Evolutionary conservation across 2,113 vertebrate genomes (phyloP).

Genomic region (Tachysurus vachellii): DNA sequence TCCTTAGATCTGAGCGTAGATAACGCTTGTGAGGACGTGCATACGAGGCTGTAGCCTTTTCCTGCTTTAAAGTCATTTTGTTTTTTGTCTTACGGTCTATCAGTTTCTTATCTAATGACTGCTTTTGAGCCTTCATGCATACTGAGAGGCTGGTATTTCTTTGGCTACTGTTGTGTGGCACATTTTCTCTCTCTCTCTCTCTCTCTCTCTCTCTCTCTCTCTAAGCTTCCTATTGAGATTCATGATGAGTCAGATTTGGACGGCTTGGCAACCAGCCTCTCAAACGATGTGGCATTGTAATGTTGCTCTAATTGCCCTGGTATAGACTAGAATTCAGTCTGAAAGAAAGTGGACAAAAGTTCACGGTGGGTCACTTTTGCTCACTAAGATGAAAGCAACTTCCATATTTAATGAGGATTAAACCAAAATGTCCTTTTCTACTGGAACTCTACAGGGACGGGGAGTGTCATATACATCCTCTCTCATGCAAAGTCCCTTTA

Average conservation of each 20-base stretch:
- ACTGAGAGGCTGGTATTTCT: constrained; percentile 73
- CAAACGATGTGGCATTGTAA: constrained; percentile 70
- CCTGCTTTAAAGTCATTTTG: constrained; percentile 34
- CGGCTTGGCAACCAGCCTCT: constrained; percentile 68
- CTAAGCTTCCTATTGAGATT: constrained; percentile 63
- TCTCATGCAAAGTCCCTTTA: constrained; percentile 54
- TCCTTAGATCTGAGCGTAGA: constrained; percentile 20
- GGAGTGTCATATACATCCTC: constrained; percentile 66
- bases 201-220: constrained; percentile 55
- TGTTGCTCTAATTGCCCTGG: constrained; percentile 69
- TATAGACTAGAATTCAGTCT: constrained; percentile 66
- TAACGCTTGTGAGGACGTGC: constrained; percentile 34
- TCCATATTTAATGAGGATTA: constrained; percentile 78
- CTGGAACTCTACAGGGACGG: constrained; percentile 64
- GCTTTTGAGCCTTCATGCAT: constrained; percentile 66
- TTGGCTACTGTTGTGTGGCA: constrained; percentile 47
- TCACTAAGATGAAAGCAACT: constrained; percentile 73
- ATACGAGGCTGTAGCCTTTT: constrained; percentile 35
- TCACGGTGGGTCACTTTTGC: constrained; percentile 74
- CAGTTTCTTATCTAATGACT: constrained; percentile 64
- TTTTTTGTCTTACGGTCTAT: constrained; percentile 36
- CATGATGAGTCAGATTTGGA: constrained; percentile 64
- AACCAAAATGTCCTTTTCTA: constrained; percentile 72
- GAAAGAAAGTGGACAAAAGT: constrained; percentile 77
- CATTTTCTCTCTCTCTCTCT: constrained; percentile 61